Base-by-base conservation (phyloP, 2,888 invertebrate genomes). In the Plusia festucae region DNA sequence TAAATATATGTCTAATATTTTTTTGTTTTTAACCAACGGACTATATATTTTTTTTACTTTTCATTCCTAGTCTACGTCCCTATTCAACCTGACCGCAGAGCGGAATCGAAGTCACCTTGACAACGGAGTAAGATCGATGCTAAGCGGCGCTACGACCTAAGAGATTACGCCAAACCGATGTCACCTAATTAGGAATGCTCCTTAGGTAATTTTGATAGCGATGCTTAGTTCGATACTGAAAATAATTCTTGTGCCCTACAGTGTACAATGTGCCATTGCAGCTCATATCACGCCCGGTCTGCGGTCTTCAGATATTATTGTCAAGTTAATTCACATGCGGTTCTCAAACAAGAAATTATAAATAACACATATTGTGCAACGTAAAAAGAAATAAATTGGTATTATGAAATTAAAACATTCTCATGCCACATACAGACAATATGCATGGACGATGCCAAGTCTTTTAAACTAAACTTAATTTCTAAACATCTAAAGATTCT, bases 311-410 rank as follows among this genome's bases (percentile, higher is more conserved):
- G 67, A 70, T 60, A 67, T 65, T 76, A 73, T 71, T 59, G 64
- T 79, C 59, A 62, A 82, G 82, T 87, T 81, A 86, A 81, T 81
- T 40, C 56, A 66, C 89, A 92, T 92, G 93, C 92, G 77, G 75
- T 74, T 87, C 93, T 90, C 93, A 93, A 94, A 94, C 93, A 92
- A 82, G 91, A 93, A 93, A 93, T 92, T 89, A 87, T 69, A 87
- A 82, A 85, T 78, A 76, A 82, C 82, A 85, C 75, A 53, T 76
- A 60, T 63, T 79, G 83, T 85, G 88, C 89, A 88, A 89, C 79
- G 72, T 66, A 88, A 85, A 81, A 72, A 68, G 66, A 79, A 82
- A 78, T 65, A 44, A 61, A 68, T 59, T 44, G 65, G 60, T 63
- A 46, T 58, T 65, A 68, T 22, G 54, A 68, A 54, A 79, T 62